Evolutionary conservation across 2,113 vertebrate genomes (phyloP).

Genomic region (Dolichotis patagonum): DNA sequence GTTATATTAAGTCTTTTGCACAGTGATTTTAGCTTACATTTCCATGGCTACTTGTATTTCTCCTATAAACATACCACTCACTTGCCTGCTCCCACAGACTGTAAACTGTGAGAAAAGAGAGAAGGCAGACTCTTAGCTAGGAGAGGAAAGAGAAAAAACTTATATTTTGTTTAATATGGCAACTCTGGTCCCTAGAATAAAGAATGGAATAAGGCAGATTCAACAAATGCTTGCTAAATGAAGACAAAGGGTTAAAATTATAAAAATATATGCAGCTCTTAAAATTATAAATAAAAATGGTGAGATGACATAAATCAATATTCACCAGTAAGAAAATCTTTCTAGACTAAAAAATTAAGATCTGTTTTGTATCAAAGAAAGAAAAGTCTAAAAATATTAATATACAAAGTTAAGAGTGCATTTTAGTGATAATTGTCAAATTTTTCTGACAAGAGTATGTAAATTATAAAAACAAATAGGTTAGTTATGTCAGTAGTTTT

Average conservation of each 20-base stretch:
- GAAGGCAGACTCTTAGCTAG: background rate
- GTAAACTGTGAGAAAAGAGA: background rate
- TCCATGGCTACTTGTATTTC: background rate
- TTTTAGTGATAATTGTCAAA: slow-evolving; percentile 9
- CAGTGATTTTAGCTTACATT: background rate
- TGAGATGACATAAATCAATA: background rate
- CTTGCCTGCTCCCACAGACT: background rate
- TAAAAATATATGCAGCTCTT: background rate
- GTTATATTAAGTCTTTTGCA: background rate
- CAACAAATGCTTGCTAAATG: background rate
- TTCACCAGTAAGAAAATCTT: slow-evolving; percentile 18
- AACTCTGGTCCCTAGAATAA: background rate
- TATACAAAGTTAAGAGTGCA: background rate
- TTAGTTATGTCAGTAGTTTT: slow-evolving; percentile 25
- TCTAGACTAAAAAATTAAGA: slow-evolving; percentile 7
- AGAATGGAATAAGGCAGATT: background rate
- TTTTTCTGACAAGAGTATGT: slow-evolving; percentile 14
- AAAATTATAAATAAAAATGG: background rate
- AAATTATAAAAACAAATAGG: slow-evolving; percentile 25
- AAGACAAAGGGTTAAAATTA: slow-evolving; percentile 6
- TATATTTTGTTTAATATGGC: background rate
- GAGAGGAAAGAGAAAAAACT: background rate
- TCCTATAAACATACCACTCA: background rate
- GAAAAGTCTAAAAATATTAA: background rate
- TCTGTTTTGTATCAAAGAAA: background rate